Conservation (phyloP, 2,797 vertebrate genomes). For the Garrulus glandarius region DNA sequence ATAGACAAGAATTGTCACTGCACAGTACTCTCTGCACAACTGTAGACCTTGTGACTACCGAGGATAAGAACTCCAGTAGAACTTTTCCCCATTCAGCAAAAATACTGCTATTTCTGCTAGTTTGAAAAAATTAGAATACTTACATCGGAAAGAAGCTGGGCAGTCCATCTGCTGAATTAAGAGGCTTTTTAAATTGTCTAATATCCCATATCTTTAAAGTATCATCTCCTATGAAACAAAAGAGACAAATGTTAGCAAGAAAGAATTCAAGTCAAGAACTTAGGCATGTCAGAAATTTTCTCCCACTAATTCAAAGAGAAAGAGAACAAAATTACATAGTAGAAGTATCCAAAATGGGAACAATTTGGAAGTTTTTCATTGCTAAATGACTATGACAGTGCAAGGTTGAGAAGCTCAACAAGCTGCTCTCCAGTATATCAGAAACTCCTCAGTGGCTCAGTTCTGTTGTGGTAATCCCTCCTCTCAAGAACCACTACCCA, state of each 20-base stretch:
- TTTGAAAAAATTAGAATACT: conserved; percentile 53
- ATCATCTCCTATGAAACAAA: conserved; percentile 87
- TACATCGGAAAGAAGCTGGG: conserved; percentile 92
- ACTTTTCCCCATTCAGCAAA: neutral
- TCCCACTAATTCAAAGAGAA: neutral
- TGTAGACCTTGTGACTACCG: neutral
- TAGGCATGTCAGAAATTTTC: neutral
- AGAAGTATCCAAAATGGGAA: neutral
- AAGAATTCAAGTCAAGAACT: neutral
- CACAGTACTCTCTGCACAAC: neutral
- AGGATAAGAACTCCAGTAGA: neutral
- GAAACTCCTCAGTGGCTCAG: neutral
- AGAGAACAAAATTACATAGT: neutral
- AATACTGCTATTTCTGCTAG: neutral
- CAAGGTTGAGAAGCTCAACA: neutral
- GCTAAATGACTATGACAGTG: neutral
- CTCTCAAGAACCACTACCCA: neutral
- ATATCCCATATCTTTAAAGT: conserved; percentile 96
- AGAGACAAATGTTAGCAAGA: neutral
- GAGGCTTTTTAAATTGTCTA: conserved; percentile 90
- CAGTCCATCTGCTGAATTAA: conserved; percentile 83
- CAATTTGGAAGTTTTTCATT: neutral
- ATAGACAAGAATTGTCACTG: neutral
- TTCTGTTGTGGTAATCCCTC: neutral
- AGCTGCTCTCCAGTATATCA: neutral